Evolutionary conservation across 2,113 vertebrate genomes (phyloP), one percentile per base, ranked within the genome.

Genomic region (Corythaeola cristata): DNA sequence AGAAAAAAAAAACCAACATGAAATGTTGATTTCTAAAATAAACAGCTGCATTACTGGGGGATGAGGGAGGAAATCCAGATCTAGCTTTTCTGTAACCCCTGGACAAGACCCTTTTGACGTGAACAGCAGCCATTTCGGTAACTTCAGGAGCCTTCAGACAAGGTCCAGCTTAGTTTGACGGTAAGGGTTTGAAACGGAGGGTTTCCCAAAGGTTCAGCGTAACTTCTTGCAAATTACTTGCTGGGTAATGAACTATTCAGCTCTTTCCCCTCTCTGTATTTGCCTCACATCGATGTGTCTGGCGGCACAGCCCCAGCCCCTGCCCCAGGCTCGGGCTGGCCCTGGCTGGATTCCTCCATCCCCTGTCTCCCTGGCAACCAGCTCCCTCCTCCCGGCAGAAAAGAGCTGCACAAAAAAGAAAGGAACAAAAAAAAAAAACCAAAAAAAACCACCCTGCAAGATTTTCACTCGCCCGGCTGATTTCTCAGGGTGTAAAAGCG

Each of bases 321-420:
- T 89, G 83, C 89, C 90, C 68, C 96, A 79, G 75, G 64, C 74
- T 71, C 35, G 60, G 52, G 85, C 83, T 44, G 32, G 60, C 74
- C 85, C 82, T 94, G 94, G 72, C 91, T 85, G 81, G 50, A 93
- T 95, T 92, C 92, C 94, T 95, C 88, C 96, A 85, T 79, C 96
- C 80, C 59, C 90, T 27, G 96, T 98, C 98, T 85, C 98, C 98
- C 95, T 79, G 97, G 98, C 88, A 98, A 98, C 98, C 90, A 33
- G 30, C 69, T 80, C 90, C 83, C 69, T 17, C 20, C 17, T 15
- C 19, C 60, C 63, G 79, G 77, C 72, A 87, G 94, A 93, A 95
- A 94, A 14, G 47, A 91, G 81, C 97, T 90, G 95, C 83, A 59
- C 55, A 62, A 72, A 89, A 53, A 82, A 79, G 47, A 83, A 84